Conservation (phyloP, 2,113 vertebrate genomes). For the Apodemus sylvaticus region DNA sequence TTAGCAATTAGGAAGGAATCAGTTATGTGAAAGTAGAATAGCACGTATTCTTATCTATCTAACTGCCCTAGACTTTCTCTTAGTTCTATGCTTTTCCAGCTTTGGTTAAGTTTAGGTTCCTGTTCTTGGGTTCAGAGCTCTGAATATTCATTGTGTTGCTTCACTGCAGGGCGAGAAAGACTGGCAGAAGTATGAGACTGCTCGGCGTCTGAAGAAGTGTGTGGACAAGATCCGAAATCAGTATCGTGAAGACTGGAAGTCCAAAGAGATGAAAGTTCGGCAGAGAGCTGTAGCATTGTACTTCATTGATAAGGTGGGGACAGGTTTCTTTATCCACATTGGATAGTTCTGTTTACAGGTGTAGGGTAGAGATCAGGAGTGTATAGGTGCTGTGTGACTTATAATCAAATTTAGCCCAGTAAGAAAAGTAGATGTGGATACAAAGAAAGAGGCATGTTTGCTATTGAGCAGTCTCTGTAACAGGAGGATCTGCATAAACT, state of each 20-base stretch:
- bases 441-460: neutral
- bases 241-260: slow-evolving; percentile 98
- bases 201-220: slow-evolving; percentile 94
- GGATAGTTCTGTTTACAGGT: neutral
- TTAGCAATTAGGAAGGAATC: slow-evolving; percentile 5
- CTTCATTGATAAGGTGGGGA: slow-evolving; percentile 96
- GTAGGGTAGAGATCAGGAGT: neutral
- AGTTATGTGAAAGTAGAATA: neutral
- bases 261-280: slow-evolving; percentile 97
- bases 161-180: slow-evolving; percentile 94
- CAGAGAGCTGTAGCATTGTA: slow-evolving; percentile 97
- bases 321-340: fast-evolving
- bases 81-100: neutral
- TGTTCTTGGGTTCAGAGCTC: slow-evolving; percentile 34
- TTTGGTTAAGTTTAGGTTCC: slow-evolving; percentile 6
- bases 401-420: neutral
- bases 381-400: neutral
- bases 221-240: slow-evolving; percentile 94
- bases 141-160: neutral
- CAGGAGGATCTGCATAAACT: neutral
- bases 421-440: neutral
- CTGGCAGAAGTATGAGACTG: slow-evolving; percentile 98
- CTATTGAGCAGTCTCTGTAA: neutral
- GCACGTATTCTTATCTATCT: neutral
- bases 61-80: slow-evolving; percentile 8